These are phyloP conservation scores for Halictus quadricinctus DNA, from an alignment of 2,888 invertebrate species.

Conservation along the genomic window DNA sequence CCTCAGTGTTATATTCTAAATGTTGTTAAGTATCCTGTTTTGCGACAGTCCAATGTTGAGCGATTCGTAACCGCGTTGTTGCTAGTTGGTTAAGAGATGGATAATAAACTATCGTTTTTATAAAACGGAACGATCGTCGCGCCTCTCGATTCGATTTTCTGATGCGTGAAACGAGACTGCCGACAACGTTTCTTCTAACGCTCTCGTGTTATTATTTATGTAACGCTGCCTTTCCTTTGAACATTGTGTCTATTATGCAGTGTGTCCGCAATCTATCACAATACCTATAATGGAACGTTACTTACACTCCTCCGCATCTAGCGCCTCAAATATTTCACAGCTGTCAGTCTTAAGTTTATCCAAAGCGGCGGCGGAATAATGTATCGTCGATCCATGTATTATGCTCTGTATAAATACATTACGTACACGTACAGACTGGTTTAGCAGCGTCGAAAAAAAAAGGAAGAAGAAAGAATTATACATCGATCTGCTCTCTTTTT, in stretches of 20 bases:
- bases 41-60: neutral
- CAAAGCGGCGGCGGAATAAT: slow-evolving; percentile 43
- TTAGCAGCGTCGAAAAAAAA: slow-evolving; percentile 1
- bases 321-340: slow-evolving; percentile 40
- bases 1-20: neutral
- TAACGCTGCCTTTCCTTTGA: neutral
- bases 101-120: slow-evolving; percentile 4
- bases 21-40: neutral
- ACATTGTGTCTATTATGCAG: neutral
- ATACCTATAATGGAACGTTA: slow-evolving; percentile 5
- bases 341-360: slow-evolving; percentile 41
- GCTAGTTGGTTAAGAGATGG: neutral
- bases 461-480: neutral
- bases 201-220: neutral
- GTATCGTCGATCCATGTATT: slow-evolving; percentile 36
- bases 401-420: slow-evolving; percentile 46
- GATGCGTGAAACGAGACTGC: neutral
- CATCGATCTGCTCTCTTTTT: slow-evolving; percentile 25
- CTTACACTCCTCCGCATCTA: slow-evolving; percentile 27
- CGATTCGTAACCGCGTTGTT: neutral
- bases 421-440: slow-evolving; percentile 21
- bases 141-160: neutral
- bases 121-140: neutral
- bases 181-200: neutral
- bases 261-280: neutral